Base-by-base conservation (phyloP, 1,140 invertebrate species). In the Philotrypesis tridentata region DNA sequence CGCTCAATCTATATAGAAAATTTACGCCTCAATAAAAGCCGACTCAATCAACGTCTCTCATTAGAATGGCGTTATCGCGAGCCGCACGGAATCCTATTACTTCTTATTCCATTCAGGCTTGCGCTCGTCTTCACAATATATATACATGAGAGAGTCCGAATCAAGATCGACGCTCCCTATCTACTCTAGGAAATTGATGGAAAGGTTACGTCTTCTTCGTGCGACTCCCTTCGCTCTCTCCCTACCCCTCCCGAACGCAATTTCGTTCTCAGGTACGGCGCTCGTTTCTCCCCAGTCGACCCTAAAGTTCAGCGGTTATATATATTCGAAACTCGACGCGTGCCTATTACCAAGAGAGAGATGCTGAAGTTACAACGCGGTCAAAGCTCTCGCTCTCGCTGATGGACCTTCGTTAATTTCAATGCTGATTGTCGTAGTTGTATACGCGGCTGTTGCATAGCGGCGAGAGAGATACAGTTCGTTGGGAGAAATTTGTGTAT, bases 181-280 rank as follows among this genome's bases (percentile, higher is more conserved):
- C 48, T 79, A 65, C 25, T 4, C 27, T 29, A 9, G 6, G 48
- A n/a, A 31, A 61, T 33, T 73, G 55, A 80, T 80, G 55, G 78
- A 73, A 80, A 80, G 78, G 70, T 80, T 80, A 65, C 78, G 55
- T 55, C 48, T 55, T 55, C 48, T 55, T 55, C 48, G 48, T n/a
- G 48, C 48, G 48, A 55, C 17, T 6, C 48, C 48, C 48, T 55
- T 55, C 17, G 17, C 43, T 43, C 65, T 68, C 40, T 55, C 68
- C 0, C 78, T 31, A 21, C 29, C 27, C 2, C 17, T 60, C 21
- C 31, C 68, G 33, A 72, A 80, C 73, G 78, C 55, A 80, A 80
- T 80, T 73, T 73, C 70, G 11, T n/a, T 27, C 17, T 23, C 33
- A 43, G 68, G 70, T 63, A 37, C 31, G n/a, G 43, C 1, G 21